phyloP scores from a whole-genome alignment of 2,113 vertebrate species.

The Dryoscopus gambensis region DNA sequence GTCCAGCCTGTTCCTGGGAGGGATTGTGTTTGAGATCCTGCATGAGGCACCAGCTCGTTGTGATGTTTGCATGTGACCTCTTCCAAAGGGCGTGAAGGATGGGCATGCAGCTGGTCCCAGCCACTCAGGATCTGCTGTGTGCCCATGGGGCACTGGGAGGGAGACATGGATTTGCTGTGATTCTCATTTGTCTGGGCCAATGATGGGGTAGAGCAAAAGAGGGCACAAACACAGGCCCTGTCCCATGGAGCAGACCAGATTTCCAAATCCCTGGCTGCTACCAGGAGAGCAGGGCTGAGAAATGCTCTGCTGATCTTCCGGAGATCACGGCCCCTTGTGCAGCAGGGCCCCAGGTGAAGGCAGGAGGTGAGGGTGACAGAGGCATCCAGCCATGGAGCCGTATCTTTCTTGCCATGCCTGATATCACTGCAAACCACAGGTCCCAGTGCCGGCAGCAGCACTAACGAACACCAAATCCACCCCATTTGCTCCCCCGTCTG shows the following conservation, averaged over 20 bases:
- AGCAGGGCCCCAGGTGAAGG: background rate
- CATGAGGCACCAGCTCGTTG: background rate
- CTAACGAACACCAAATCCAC: background rate
- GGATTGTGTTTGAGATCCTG: background rate
- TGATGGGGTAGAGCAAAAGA: background rate
- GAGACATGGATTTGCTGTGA: fast-evolving
- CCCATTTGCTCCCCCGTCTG: fast-evolving
- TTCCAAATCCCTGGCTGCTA: background rate
- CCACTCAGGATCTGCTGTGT: background rate
- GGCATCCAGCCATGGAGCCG: fast-evolving
- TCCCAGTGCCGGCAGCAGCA: fast-evolving
- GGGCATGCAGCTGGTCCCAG: background rate
- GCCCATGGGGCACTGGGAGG: fast-evolving
- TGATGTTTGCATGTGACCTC: fast-evolving
- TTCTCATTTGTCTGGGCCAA: background rate
- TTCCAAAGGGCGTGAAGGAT: background rate
- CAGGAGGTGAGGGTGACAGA: background rate
- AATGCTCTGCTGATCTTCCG: background rate
- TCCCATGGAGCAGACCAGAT: background rate
- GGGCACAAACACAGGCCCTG: background rate
- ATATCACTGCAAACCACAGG: background rate
- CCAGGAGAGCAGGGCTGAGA: background rate
- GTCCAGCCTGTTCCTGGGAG: background rate
- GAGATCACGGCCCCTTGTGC: fast-evolving
- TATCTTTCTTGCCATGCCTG: background rate